Conservation (phyloP, 2,797 vertebrate genomes). For the Tragelaphus oryx region DNA sequence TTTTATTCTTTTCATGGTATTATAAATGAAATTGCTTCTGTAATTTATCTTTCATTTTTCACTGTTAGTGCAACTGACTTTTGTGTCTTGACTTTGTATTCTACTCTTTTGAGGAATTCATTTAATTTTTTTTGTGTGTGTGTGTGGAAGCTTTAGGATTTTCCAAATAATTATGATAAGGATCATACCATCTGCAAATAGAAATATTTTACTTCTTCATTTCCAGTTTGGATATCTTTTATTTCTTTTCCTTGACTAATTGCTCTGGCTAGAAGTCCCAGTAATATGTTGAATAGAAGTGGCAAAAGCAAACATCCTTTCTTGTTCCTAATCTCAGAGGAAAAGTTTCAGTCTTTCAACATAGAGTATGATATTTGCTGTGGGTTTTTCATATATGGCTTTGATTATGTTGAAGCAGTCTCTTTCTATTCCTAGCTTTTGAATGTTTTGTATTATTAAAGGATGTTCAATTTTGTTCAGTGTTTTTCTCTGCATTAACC, state of each 20-base stretch:
- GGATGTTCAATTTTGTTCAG: neutral
- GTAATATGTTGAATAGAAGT: neutral
- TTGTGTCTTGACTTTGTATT: neutral
- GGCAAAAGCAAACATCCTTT: neutral
- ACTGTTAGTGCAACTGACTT: neutral
- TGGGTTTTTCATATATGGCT: neutral
- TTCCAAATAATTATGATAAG: neutral
- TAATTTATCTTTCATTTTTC: neutral
- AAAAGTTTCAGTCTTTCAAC: neutral
- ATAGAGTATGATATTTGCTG: neutral
- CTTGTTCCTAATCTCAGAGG: neutral
- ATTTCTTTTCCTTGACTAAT: neutral
- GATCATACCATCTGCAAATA: neutral
- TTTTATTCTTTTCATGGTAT: neutral
- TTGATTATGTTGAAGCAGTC: neutral
- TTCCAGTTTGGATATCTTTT: neutral
- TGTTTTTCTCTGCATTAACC: neutral
- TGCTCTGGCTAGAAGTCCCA: neutral
- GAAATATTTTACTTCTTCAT: neutral
- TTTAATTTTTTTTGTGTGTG: neutral
- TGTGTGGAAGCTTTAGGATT: neutral
- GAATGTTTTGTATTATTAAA: neutral
- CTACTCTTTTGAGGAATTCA: neutral
- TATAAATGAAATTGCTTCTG: neutral
- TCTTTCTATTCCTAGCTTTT: neutral